phyloP scores from a whole-genome alignment of 2,888 invertebrate genomes.

The Lasioglossum oenotherae region DNA sequence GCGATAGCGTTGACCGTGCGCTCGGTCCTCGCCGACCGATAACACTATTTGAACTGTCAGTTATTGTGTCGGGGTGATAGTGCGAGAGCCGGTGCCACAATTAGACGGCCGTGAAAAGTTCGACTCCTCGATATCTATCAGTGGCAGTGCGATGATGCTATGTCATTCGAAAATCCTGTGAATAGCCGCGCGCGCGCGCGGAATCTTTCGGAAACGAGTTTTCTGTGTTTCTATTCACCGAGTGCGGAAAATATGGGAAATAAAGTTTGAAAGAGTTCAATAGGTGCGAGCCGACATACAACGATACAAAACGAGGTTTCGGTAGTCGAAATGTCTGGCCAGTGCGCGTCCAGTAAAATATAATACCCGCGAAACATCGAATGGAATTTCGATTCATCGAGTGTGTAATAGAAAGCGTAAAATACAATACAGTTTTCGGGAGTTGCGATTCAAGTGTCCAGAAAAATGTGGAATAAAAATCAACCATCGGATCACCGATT shows the following conservation, averaged over 20 bases:
- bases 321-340: neutral
- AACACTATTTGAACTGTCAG: constrained; percentile 49
- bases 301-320: neutral
- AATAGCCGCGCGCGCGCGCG: neutral
- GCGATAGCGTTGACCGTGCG: constrained; percentile 33
- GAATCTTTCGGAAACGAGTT: neutral
- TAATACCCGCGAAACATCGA: neutral
- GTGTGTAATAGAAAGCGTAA: neutral
- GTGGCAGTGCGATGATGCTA: neutral
- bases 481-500: neutral
- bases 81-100: constrained; percentile 18
- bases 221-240: neutral
- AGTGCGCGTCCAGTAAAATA: neutral
- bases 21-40: constrained; percentile 39
- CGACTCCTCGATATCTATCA: neutral
- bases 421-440: neutral
- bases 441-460: neutral
- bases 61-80: constrained; percentile 30
- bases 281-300: neutral
- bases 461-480: neutral
- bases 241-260: neutral
- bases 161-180: neutral
- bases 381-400: neutral
- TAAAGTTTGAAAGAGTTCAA: neutral
- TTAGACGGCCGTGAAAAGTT: constrained; percentile 18